Evolutionary conservation across 2,888 invertebrate species (phyloP), one percentile per base, ranked within the genome.

Genomic region (Dicyrtoma fusca): DNA sequence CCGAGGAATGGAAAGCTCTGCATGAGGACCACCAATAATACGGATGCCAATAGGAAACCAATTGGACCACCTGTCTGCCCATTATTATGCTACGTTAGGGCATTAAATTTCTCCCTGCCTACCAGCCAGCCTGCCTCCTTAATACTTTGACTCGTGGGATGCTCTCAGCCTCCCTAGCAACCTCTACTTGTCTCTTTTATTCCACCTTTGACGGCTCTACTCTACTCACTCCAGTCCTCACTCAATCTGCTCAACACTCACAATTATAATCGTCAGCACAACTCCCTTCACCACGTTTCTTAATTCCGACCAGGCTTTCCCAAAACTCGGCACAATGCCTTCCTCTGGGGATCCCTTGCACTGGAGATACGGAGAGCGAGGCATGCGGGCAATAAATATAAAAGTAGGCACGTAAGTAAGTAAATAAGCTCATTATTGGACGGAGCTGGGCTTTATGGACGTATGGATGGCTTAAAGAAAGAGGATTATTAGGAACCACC

Each of bases 31-130:
- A 65, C 65, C 65, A 65, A 65, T 65, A 64, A 64, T 64, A 26
- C 65, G 53, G 53, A 53, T 65, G 53, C 65, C 65, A 69, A 69
- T 69, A 69, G 61, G 47, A 69, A 69, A 57, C 59, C 69, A 69
- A 69, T 61, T 69, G 69, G 69, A 69, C 69, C 69, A 69, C 69
- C 69, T 69, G 69, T 69, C 65, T 51, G 17, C 51, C 59, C 69
- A 69, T 69, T 69, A 69, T 69, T 69, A 68, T 68, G 68, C 61
- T 69, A 69, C 69, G 69, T 69, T 61, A 69, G 69, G 61, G 61
- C 69, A 69, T 69, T 61, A 61, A 69, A 69, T 59, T 59, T 59
- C 61, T 69, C 61, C 69, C 69, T 69, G 61, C 69, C 69, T 55
- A 21, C 51, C 63, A 63, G 63, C 63, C 63, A 45, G 64, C 64